A percentile compares a stretch with the other conserved stretches of the same genome.
Evolutionary conservation across 35 echinoderm and acorn worm species (phyloP).

Genomic region (Heliocidaris erythrogramma): DNA sequence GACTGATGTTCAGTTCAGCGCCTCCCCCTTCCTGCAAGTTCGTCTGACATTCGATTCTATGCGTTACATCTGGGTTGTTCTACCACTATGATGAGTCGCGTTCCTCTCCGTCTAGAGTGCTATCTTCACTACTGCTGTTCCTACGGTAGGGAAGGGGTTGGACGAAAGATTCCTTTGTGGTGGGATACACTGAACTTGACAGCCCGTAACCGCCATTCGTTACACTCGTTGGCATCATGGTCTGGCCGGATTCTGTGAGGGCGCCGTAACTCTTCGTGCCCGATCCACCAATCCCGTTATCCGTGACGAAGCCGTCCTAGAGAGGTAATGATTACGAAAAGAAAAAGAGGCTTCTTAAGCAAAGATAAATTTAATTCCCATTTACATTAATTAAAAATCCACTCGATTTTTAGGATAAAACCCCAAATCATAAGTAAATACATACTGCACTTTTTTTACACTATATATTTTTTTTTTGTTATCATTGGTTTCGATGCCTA

Average conservation of each 20-base stretch:
- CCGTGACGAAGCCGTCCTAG: not conserved
- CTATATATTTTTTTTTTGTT: too few species aligned
- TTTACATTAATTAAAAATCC: too few species aligned
- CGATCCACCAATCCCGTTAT: not conserved
- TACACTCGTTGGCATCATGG: constrained; percentile 24
- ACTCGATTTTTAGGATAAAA: too few species aligned
- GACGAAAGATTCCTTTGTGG: constrained; percentile 43
- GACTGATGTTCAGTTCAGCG: too few species aligned
- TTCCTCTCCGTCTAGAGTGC: not conserved
- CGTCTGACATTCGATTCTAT: not conserved
- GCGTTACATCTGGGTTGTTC: not conserved
- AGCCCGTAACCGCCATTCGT: constrained; percentile 45
- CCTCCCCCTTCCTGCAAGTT: not conserved
- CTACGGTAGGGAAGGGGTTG: constrained; percentile 26
- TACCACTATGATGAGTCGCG: not conserved
- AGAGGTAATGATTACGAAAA: too few species aligned
- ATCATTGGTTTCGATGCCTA: too few species aligned
- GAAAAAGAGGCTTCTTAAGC: too few species aligned
- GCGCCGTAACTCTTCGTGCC: constrained; percentile 47
- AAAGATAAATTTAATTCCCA: too few species aligned
- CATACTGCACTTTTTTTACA: too few species aligned
- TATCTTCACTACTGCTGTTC: constrained; percentile 37
- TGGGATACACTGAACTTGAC: constrained; percentile 44
- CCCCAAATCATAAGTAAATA: too few species aligned
- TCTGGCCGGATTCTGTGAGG: constrained; percentile 27